Conservation (phyloP, 2,797 vertebrate species). For the Gymnothorax javanicus region DNA sequence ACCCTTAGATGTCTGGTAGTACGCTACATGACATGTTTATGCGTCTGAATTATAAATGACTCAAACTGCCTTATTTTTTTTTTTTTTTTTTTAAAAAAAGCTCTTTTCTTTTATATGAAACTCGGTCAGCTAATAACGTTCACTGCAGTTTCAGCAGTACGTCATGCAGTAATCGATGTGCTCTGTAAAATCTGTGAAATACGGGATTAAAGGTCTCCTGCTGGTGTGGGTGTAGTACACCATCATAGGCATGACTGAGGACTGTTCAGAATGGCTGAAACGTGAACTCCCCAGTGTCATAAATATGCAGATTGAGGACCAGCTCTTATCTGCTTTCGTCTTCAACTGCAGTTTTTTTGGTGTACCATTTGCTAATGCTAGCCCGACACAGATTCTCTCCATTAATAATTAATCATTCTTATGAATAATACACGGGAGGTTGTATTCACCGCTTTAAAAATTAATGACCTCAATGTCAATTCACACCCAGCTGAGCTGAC, state of each 20-base stretch:
- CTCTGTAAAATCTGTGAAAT: not conserved
- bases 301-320: not conserved
- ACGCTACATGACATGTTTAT: not conserved
- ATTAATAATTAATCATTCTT: not conserved
- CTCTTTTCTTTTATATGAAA: not conserved
- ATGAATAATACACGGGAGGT: not conserved
- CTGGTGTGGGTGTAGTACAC: not conserved
- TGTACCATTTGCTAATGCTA: not conserved
- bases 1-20: not conserved
- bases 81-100: not conserved
- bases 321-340: not conserved
- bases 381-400: not conserved
- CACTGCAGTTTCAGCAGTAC: not conserved
- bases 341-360: not conserved
- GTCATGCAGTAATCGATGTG: not conserved
- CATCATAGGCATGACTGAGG: not conserved
- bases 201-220: not conserved
- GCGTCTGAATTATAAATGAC: not conserved
- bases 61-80: not conserved
- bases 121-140: not conserved
- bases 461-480: slow-evolving; percentile 9
- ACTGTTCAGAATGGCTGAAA: not conserved
- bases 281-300: not conserved
- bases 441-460: not conserved
- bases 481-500: not conserved